A percentile compares a stretch with the other conserved stretches of the same genome.
These are phyloP conservation scores for Nixonia krombeini DNA, from an alignment of 1,140 invertebrate species.

Conservation along the genomic window DNA sequence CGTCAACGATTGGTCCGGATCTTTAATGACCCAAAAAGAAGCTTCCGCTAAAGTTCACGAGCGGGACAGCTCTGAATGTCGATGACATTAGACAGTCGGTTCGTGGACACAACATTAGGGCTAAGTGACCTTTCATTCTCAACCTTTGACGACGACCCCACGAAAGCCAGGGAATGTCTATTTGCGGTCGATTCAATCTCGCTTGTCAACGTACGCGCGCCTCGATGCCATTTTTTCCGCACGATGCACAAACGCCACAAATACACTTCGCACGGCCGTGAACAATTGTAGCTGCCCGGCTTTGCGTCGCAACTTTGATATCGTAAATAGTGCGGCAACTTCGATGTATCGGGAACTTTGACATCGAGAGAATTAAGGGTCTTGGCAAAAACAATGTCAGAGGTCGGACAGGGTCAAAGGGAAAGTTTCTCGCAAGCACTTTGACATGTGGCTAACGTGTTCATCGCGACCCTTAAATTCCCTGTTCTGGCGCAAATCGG, in stretches of 20 bases:
- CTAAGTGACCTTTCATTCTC: constrained; percentile 36
- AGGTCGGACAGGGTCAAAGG: constrained; percentile 3
- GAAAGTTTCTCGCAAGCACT: constrained; percentile 58
- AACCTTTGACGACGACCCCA: constrained; percentile 24
- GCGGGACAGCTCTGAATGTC: constrained; percentile 27
- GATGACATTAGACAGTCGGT: constrained; percentile 37
- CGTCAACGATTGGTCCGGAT: not conserved
- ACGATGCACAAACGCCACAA: too few species aligned
- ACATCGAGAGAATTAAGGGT: too few species aligned
- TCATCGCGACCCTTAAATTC: constrained; percentile 59
- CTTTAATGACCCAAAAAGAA: constrained; percentile 16
- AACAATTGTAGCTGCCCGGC: too few species aligned
- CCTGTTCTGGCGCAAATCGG: constrained; percentile 57
- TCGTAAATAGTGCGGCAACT: too few species aligned
- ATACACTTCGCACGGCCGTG: too few species aligned
- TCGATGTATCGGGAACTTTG: too few species aligned
- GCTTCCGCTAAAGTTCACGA: constrained; percentile 13
- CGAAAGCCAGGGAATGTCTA: constrained; percentile 27
- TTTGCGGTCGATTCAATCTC: constrained; percentile 2
- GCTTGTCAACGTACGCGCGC: too few species aligned
- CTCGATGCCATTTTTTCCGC: too few species aligned
- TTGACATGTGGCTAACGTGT: constrained; percentile 57
- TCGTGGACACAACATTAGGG: constrained; percentile 24
- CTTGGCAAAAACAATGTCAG: too few species aligned
- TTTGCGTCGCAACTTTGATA: too few species aligned